These are phyloP conservation scores for Zaprionus tsacasi DNA, from an alignment of 1,140 invertebrate species.

Conservation along the genomic window DNA sequence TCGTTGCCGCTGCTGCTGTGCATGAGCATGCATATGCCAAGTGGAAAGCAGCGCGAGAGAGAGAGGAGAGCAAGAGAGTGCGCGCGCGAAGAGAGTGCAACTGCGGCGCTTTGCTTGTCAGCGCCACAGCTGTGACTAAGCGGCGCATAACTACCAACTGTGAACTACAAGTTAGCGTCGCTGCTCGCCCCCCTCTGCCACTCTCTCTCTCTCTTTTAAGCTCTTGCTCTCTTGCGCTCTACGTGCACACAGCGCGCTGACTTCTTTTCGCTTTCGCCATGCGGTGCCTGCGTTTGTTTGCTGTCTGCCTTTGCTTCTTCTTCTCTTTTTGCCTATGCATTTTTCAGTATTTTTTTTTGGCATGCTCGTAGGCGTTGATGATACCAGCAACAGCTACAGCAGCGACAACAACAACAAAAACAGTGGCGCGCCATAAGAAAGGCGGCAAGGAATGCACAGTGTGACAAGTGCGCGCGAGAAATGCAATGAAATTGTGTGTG, in stretches of 20 bases:
- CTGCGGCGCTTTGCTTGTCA: constrained; percentile 57
- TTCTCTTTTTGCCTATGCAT: constrained; percentile 58
- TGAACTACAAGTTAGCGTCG: constrained; percentile 49
- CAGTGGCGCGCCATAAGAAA: constrained; percentile 14
- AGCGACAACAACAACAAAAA: constrained; percentile 15
- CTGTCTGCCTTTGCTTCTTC: constrained; percentile 22
- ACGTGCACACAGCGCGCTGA: neutral
- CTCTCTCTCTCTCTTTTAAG: neutral
- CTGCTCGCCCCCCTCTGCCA: constrained; percentile 1
- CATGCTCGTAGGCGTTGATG: constrained; percentile 76
- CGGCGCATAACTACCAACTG: constrained; percentile 76
- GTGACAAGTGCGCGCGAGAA: constrained; percentile 20
- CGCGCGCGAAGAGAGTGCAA: constrained; percentile 9
- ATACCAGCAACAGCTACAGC: constrained; percentile 46
- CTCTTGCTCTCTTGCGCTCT: constrained; percentile 7
- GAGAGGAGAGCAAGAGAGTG: neutral
- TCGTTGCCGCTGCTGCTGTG: constrained; percentile 45
- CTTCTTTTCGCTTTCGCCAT: constrained; percentile 32
- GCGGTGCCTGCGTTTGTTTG: constrained; percentile 15
- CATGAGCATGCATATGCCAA: constrained; percentile 69
- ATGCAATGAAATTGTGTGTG: constrained; percentile 8
- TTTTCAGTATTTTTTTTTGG: constrained; percentile 60
- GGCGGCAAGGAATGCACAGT: constrained; percentile 51
- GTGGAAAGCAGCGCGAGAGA: constrained; percentile 12
- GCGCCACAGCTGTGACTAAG: constrained; percentile 80